Evolutionary conservation across 2,113 vertebrate species (phyloP).

Genomic region (Myotis lucifugus): DNA sequence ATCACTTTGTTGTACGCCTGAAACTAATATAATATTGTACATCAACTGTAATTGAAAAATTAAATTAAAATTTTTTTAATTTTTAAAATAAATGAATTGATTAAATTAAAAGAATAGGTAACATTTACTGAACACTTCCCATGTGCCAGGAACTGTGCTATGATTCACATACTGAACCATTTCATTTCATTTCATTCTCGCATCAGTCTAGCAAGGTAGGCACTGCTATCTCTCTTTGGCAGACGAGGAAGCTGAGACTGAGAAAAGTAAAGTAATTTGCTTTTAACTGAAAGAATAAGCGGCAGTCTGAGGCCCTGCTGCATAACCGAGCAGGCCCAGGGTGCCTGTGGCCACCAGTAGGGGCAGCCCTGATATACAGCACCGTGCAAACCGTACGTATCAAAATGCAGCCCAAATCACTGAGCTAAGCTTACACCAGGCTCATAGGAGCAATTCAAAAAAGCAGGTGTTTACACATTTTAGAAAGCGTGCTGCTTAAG

Average conservation of each 20-base stretch:
- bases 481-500: not conserved
- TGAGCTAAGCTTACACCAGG: not conserved
- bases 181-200: not conserved
- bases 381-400: fast-evolving
- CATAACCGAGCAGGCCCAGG: not conserved
- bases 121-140: not conserved
- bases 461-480: conserved; percentile 15
- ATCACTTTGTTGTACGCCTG: not conserved
- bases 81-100: not conserved
- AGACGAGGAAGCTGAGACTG: not conserved
- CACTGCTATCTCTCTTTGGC: not conserved
- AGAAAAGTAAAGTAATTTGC: not conserved
- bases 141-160: fast-evolving
- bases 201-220: not conserved
- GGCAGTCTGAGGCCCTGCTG: too few relatives aligned
- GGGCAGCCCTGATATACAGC: not conserved
- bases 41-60: not conserved
- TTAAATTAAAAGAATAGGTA: not conserved
- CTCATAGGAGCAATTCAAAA: not conserved
- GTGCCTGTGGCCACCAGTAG: fast-evolving
- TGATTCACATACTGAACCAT: not conserved
- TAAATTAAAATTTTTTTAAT: not conserved
- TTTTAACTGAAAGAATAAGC: not conserved
- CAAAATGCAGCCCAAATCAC: not conserved
- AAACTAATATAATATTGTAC: not conserved